These are phyloP conservation scores for Manis crassicaudata DNA, from an alignment of 2,797 vertebrate genomes.

Conservation along the genomic window DNA sequence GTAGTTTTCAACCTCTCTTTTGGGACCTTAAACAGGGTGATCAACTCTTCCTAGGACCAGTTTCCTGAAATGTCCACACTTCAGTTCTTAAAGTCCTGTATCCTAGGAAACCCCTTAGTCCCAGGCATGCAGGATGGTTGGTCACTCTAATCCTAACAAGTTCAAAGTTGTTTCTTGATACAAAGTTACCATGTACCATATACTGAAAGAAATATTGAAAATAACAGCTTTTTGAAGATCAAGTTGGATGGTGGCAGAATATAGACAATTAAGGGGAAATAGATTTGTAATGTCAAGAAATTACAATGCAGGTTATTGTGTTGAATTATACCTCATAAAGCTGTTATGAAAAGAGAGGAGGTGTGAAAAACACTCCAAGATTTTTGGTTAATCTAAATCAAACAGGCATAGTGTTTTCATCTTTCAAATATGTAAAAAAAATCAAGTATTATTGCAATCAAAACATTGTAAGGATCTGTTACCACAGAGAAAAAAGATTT, in stretches of 20 bases:
- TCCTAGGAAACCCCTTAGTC: not conserved
- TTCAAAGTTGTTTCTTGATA: not conserved
- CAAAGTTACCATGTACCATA: not conserved
- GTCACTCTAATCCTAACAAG: not conserved
- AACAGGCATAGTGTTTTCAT: not conserved
- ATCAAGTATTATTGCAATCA: not conserved
- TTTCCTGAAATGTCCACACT: not conserved
- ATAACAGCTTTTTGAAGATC: not conserved
- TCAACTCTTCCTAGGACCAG: not conserved
- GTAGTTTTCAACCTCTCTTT: not conserved
- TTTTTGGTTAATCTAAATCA: conserved; percentile 14
- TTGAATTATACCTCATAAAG: not conserved
- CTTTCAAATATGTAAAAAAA: conserved; percentile 28
- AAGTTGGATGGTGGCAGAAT: not conserved
- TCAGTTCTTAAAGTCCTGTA: not conserved
- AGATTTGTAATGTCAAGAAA: not conserved
- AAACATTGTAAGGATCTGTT: not conserved
- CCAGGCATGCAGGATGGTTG: not conserved
- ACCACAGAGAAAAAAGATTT: not conserved
- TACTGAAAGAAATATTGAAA: not conserved
- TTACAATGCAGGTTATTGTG: not conserved
- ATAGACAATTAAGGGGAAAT: not conserved
- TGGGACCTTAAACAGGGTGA: not conserved
- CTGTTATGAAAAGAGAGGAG: not conserved
- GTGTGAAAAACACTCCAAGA: not conserved